Conservation (phyloP, 2,113 vertebrate genomes). For the human region DNA sequence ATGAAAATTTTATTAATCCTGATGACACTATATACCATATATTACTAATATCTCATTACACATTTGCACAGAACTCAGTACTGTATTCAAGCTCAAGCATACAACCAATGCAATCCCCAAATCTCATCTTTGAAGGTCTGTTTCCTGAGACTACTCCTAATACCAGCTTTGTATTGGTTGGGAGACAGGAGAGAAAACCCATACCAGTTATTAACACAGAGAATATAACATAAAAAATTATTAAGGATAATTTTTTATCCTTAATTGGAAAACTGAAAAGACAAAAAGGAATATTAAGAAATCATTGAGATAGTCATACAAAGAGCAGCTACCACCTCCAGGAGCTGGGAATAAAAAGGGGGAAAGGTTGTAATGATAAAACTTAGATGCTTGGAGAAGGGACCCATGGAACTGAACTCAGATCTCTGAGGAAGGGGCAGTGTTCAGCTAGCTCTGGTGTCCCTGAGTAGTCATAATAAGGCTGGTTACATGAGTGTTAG, state of each 20-base stretch:
- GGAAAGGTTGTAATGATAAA: neutral
- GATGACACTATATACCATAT: neutral
- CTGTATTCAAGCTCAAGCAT: neutral
- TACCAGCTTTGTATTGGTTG: neutral
- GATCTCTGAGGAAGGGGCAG: neutral
- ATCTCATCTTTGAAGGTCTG: neutral
- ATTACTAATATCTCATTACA: neutral
- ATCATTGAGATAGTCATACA: neutral
- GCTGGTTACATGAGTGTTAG: neutral
- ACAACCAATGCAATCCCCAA: neutral
- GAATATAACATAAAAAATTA: neutral
- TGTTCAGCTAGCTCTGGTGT: neutral
- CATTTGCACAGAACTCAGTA: neutral
- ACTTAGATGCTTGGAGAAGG: neutral
- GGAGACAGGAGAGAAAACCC: neutral
- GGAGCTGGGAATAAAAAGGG: neutral
- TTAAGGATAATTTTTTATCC: neutral
- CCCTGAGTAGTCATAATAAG: neutral
- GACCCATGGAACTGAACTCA: neutral
- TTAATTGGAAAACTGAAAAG: neutral
- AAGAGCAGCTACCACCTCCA: neutral
- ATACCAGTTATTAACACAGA: neutral
- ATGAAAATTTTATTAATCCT: neutral
- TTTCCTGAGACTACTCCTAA: neutral
- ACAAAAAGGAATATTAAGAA: neutral